Evolutionary conservation across 1,140 invertebrate genomes (phyloP).

Genomic region (Drosophila leontia): DNA sequence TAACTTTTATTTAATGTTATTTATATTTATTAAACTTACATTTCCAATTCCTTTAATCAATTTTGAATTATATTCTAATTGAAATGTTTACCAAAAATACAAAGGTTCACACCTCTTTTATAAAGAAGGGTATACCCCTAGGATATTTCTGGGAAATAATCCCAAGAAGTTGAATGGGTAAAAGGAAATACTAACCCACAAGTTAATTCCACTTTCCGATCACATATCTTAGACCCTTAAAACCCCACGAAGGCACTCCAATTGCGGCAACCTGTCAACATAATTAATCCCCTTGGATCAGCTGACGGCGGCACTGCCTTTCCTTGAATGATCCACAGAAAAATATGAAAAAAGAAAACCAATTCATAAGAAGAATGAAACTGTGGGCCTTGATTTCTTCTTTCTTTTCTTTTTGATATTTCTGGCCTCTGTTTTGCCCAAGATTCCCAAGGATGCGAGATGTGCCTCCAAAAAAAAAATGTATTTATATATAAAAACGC

Average conservation of each 20-base stretch:
- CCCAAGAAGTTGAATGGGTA: neutral
- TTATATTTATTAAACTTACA: neutral
- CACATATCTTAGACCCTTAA: constrained; percentile 27
- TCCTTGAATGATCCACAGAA: constrained; percentile 44
- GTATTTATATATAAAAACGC: neutral
- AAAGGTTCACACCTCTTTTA: neutral
- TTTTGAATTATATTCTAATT: neutral
- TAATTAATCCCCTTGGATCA: constrained; percentile 75
- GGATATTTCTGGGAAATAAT: constrained; percentile 14
- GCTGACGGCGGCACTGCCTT: constrained; percentile 64
- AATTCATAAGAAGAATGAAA: constrained; percentile 54
- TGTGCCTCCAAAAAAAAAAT: constrained; percentile 40
- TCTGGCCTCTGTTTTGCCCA: constrained; percentile 57
- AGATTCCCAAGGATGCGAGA: constrained; percentile 71
- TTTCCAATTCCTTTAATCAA: no score
- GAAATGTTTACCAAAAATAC: neutral
- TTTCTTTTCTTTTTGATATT: constrained; percentile 5
- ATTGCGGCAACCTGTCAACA: constrained; percentile 75
- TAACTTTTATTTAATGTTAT: neutral
- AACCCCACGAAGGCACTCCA: constrained; percentile 29
- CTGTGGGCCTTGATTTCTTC: constrained; percentile 54
- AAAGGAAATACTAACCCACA: constrained; percentile 3
- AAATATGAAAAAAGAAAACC: constrained; percentile 69
- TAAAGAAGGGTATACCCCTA: neutral
- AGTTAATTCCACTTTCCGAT: constrained; percentile 56